Evolutionary conservation across 2,113 vertebrate species (phyloP).

Genomic region (Canis aureus): DNA sequence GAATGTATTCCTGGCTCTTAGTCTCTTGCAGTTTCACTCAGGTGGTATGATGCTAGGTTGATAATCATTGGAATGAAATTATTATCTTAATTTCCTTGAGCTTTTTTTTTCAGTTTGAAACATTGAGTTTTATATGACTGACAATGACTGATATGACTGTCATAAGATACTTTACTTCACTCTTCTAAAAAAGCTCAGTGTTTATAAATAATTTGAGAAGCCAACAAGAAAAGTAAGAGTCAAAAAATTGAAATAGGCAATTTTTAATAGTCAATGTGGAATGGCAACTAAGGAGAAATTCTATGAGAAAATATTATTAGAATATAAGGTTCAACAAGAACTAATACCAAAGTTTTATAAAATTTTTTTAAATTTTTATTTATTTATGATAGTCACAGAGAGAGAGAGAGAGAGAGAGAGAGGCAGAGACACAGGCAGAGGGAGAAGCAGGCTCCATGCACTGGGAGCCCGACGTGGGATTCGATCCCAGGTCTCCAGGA

Average conservation of each 20-base stretch:
- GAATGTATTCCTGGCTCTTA: conserved; percentile 75
- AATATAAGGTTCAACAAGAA: neutral
- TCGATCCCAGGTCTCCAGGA: too few relatives aligned
- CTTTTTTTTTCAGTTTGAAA: conserved; percentile 17
- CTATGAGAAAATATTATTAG: conserved; percentile 33
- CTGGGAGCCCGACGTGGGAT: too few relatives aligned
- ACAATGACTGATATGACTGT: conserved; percentile 49
- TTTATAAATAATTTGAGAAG: conserved; percentile 62
- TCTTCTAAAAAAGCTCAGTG: neutral
- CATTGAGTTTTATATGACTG: conserved; percentile 30
- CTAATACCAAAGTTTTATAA: neutral
- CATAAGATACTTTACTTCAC: conserved; percentile 50
- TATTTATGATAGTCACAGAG: too few relatives aligned
- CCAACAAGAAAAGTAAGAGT: conserved; percentile 41
- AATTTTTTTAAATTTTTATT: too few relatives aligned
- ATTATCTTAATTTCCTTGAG: conserved; percentile 57
- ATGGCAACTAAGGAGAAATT: neutral
- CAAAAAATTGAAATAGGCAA: neutral
- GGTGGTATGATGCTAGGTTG: conserved; percentile 62
- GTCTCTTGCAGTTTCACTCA: conserved; percentile 66
- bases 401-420: too few relatives aligned
- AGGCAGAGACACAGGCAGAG: too few relatives aligned
- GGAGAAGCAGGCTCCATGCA: too few relatives aligned
- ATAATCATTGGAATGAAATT: conserved; percentile 54
- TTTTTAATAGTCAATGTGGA: neutral